Conservation (phyloP, 1,140 invertebrate genomes). For the Pachypeltis micranthus region DNA sequence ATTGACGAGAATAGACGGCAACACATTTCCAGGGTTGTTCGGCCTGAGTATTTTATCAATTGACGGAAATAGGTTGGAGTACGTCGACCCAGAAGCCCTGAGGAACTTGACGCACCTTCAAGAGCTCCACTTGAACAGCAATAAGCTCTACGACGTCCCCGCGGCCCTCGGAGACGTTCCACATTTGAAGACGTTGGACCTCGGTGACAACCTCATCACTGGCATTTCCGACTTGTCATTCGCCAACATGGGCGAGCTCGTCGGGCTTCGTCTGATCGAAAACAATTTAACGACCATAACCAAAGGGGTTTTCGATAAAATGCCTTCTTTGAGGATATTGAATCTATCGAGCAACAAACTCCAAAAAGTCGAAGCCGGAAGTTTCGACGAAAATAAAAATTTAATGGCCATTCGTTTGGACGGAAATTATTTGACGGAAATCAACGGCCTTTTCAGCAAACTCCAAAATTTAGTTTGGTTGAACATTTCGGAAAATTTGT, state of each 20-base stretch:
- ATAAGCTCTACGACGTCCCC: slow-evolving; percentile 72
- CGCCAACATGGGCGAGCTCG: slow-evolving; percentile 63
- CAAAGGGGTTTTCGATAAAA: slow-evolving; percentile 69
- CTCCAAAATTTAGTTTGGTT: slow-evolving; percentile 79
- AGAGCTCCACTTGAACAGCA: slow-evolving; percentile 80
- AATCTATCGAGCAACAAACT: slow-evolving; percentile 82
- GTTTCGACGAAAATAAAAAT: slow-evolving; percentile 71
- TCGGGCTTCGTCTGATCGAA: slow-evolving; percentile 71
- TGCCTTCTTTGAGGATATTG: slow-evolving; percentile 71
- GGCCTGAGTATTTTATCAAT: slow-evolving; percentile 65
- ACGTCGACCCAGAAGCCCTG: slow-evolving; percentile 65
- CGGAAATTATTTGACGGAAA: slow-evolving; percentile 74
- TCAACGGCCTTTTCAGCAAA: slow-evolving; percentile 71
- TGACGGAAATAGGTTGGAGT: slow-evolving; percentile 69
- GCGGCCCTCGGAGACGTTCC: slow-evolving; percentile 66
- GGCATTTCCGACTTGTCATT: slow-evolving; percentile 72
- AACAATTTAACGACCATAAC: slow-evolving; percentile 78
- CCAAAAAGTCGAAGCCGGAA: slow-evolving; percentile 67
- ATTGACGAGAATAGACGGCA: slow-evolving; percentile 59
- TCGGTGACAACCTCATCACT: slow-evolving; percentile 78
- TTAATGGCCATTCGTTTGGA: slow-evolving; percentile 77
- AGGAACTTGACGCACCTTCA: slow-evolving; percentile 72
- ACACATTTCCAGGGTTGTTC: slow-evolving; percentile 63
- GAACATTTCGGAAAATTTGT: slow-evolving; percentile 80
- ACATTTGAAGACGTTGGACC: slow-evolving; percentile 69